A percentile compares a stretch with the other conserved stretches of the same genome.
phyloP scores from a whole-genome alignment of 1,140 invertebrate genomes.

The Nomia melanderi region DNA sequence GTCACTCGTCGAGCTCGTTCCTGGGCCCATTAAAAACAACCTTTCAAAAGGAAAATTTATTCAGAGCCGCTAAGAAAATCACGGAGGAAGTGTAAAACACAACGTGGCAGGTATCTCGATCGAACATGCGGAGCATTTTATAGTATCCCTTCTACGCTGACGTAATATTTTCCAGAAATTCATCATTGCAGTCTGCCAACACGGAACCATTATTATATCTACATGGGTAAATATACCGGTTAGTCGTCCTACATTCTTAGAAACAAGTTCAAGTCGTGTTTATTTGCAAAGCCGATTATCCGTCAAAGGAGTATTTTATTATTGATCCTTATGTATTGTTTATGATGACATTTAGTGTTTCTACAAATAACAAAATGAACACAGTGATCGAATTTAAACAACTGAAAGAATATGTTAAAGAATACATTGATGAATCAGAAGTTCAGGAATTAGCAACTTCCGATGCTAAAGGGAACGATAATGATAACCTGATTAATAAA shows the following conservation, averaged over 20 bases:
- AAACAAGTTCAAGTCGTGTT: background rate
- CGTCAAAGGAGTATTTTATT: no score
- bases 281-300: background rate
- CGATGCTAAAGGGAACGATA: no score
- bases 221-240: background rate
- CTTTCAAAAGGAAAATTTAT: background rate
- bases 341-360: no score
- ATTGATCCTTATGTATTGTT: no score
- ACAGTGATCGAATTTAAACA: no score
- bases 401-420: no score
- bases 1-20: slow-evolving; percentile 1
- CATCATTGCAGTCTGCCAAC: background rate
- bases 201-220: background rate
- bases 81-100: background rate
- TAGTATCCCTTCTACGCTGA: slow-evolving; percentile 25
- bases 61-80: background rate
- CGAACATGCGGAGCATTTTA: background rate
- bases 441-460: no score
- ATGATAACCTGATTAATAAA: no score
- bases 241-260: background rate
- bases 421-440: no score
- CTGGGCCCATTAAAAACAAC: background rate
- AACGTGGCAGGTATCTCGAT: background rate
- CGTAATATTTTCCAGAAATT: slow-evolving; percentile 6
- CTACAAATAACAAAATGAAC: no score